Conservation (phyloP, 2,113 vertebrate species). For the Cochlearius cochlearius region DNA sequence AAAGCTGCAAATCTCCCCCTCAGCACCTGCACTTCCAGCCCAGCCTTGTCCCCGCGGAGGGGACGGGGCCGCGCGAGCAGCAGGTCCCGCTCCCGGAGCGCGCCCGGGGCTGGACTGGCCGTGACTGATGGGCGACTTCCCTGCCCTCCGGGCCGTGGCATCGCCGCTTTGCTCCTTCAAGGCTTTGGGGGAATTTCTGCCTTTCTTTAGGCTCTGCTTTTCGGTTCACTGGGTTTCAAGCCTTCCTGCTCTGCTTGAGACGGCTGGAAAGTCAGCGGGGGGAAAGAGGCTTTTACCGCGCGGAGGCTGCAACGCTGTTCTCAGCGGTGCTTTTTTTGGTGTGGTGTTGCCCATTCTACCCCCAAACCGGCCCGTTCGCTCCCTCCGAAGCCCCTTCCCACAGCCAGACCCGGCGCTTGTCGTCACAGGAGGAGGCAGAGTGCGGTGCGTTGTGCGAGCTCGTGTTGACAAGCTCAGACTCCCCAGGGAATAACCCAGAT, state of each 20-base stretch:
- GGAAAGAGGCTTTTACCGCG: neutral
- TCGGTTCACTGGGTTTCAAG: neutral
- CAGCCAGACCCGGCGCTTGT: neutral
- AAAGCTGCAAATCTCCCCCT: neutral
- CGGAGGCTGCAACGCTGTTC: neutral
- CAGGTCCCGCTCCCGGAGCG: neutral
- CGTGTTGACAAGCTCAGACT: neutral
- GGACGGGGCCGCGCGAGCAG: rapidly evolving
- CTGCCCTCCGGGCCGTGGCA: rapidly evolving
- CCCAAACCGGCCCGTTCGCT: rapidly evolving
- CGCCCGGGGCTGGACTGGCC: rapidly evolving
- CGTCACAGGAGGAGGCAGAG: neutral
- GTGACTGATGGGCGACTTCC: neutral
- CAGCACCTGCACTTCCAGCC: neutral
- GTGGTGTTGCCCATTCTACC: rapidly evolving
- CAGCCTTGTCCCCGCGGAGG: neutral
- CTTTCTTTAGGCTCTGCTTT: neutral
- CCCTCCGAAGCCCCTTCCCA: neutral
- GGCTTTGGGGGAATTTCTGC: neutral
- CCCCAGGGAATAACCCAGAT: neutral
- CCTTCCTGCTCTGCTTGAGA: neutral
- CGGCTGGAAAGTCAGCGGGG: neutral
- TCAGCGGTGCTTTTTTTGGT: neutral
- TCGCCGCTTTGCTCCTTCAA: neutral
- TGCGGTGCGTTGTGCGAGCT: neutral